Percentiles rank a stretch among this genome's conserved stretches.
Conservation (phyloP, 1,140 invertebrate genomes). For the Apis dorsata region DNA sequence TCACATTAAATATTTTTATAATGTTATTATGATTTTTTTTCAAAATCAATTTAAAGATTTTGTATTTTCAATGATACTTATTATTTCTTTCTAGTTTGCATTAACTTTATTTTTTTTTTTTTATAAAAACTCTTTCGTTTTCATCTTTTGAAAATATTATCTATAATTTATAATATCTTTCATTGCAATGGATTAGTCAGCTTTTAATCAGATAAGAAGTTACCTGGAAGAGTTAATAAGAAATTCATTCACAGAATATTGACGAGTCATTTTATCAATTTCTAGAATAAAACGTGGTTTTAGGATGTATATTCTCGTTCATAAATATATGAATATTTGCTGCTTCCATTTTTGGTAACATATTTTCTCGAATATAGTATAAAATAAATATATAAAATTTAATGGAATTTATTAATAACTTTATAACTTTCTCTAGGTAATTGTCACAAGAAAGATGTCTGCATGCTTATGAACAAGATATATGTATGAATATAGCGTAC, state of each 20-base stretch:
- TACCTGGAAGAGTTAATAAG: no score
- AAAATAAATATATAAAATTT: no score
- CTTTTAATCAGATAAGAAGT: not conserved
- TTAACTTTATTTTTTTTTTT: not conserved
- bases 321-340: no score
- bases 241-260: not conserved
- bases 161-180: not conserved
- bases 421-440: no score
- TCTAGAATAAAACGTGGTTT: conserved; percentile 13
- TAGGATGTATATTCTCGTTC: not conserved
- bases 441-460: no score
- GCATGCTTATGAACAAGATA: no score
- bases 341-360: no score
- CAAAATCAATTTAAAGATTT: conserved; percentile 6
- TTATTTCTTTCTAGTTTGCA: not conserved
- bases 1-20: conserved; percentile 45
- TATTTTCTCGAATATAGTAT: no score
- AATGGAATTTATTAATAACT: no score
- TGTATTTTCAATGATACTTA: not conserved
- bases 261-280: conserved; percentile 1
- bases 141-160: not conserved
- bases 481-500: no score
- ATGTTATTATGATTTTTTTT: conserved; percentile 12
- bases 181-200: not conserved
- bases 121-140: not conserved